Base-by-base conservation (phyloP, 2,797 vertebrate species). In the Lagodon rhomboides region DNA sequence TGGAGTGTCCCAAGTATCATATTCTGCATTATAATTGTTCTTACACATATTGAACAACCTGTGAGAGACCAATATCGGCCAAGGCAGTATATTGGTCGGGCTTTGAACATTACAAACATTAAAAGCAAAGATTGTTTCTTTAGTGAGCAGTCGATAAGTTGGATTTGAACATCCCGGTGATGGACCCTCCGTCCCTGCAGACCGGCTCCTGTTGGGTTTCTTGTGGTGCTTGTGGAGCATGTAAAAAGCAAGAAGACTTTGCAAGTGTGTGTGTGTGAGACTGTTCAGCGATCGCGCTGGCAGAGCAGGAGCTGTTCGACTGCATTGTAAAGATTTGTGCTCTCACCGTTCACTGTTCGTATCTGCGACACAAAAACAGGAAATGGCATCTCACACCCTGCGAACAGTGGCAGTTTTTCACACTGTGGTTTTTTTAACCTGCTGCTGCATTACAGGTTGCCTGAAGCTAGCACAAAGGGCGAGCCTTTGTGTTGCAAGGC, bases 311-410 rank as follows among this genome's bases (percentile, higher is more conserved):
- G 25, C 64, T 80, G 61, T 71, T 41, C 59, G 30, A 64, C 25
- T 41, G 23, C 47, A 61, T 60, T 60, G 22, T 13, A 20, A 74
- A 67, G 62, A 73, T 88, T 75, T 46, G 56, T 69, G 72, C 74
- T 69, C 54, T 79, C 59, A 23, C 69, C 0, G 53, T 51, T 66
- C 43, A 23, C 30, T 60, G 25, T 77, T 76, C 65, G 43, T 27
- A 23, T 62, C 59, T 88, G 67, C 67, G 23, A 84, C 77, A 82
- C 80, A 90, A 89, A 90, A 94, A 94, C 94, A 94, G 93, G 92
- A 94, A 89, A 90, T 87, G 83, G 78, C 75, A 78, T 82, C 62
- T 73, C 53, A 75, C 78, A 77, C 86, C 78, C 80, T 53, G 77
- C 16, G 17, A 68, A 65, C 72, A 3, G 77, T 73, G 55, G n/a